Evolutionary conservation across 2,113 vertebrate genomes (phyloP).

Genomic region (Sceloporus undulatus): DNA sequence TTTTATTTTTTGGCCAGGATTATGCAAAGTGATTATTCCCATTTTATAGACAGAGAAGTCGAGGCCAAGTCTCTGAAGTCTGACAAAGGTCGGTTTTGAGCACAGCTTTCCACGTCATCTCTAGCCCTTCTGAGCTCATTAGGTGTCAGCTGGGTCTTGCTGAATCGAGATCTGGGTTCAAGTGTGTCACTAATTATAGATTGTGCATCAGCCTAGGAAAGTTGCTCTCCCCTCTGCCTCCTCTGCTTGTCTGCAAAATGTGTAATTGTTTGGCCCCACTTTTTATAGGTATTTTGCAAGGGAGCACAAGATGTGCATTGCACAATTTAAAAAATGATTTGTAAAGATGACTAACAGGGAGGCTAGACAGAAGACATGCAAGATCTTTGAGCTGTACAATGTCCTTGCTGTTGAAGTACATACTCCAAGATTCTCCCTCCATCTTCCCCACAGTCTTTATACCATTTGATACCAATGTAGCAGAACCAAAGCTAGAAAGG

Average conservation of each 20-base stretch:
- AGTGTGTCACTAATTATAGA: background rate
- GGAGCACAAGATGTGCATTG: background rate
- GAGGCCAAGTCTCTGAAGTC: background rate
- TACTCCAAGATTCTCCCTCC: background rate
- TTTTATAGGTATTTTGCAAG: slow-evolving; percentile 8
- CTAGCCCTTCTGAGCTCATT: background rate
- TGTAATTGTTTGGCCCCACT: background rate
- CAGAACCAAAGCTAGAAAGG: background rate
- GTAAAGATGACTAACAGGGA: background rate
- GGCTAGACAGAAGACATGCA: background rate
- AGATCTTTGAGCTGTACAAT: background rate
- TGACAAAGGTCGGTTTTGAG: no score
- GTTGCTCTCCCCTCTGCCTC: background rate
- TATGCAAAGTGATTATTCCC: background rate
- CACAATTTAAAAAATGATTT: background rate
- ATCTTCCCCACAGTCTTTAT: background rate
- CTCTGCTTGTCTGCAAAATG: background rate
- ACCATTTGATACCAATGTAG: background rate
- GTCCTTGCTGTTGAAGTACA: background rate
- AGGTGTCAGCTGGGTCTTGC: background rate
- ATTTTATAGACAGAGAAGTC: background rate
- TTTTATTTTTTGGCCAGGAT: background rate
- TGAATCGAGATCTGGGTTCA: background rate
- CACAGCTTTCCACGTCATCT: background rate
- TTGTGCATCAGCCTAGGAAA: background rate